A percentile compares a stretch with the other conserved stretches of the same genome.
phyloP scores from a whole-genome alignment of 23 tunicate species.

The Diplosoma virens region DNA sequence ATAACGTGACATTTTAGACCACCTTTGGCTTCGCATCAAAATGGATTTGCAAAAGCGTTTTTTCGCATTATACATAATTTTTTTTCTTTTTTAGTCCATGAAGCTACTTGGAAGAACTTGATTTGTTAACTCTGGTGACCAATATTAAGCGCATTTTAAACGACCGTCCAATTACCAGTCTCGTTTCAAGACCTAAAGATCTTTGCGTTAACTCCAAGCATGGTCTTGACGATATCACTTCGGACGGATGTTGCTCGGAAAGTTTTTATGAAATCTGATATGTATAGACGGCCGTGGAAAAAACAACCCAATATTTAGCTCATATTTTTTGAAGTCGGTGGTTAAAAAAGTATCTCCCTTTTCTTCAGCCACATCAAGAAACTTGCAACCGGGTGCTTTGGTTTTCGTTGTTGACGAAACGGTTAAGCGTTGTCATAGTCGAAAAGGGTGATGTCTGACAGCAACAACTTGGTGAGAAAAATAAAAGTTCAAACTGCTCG shows the following conservation, averaged over 20 bases:
- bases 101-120: no score
- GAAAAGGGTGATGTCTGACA: conserved; percentile 4
- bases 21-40: no score
- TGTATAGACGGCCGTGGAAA: conserved; percentile 1
- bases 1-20: conserved; percentile 9
- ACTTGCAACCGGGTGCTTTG: conserved; percentile 24
- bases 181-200: conserved; percentile 27
- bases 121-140: not conserved
- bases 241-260: no score
- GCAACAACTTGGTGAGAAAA: conserved; percentile 15
- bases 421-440: conserved; percentile 26
- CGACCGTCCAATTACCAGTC: conserved; percentile 8
- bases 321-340: conserved; percentile 31
- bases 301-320: not conserved
- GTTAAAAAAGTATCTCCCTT: conserved; percentile 15
- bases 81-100: no score
- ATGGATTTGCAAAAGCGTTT: no score
- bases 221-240: not conserved
- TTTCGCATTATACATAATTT: no score
- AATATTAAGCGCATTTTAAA: conserved; percentile 8
- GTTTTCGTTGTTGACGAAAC: conserved; percentile 23
- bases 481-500: not conserved
- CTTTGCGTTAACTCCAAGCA: conserved; percentile 14
- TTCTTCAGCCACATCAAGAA: conserved; percentile 14
- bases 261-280: no score